Conservation (phyloP, 2,888 invertebrate genomes). For the Lithophane semibrunnea region DNA sequence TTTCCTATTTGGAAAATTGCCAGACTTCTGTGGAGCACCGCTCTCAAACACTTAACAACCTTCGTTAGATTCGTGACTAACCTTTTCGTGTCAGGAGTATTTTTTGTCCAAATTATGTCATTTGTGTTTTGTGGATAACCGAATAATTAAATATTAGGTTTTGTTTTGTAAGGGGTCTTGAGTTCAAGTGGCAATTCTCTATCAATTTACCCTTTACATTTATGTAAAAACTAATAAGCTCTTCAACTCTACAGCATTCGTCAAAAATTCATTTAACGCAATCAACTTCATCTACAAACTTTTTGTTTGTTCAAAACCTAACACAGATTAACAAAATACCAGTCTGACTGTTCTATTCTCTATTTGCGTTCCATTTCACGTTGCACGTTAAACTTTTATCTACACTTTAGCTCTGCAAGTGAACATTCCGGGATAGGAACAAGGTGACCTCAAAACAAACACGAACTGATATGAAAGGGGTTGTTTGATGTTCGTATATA, state of each 20-base stretch:
- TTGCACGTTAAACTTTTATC: conserved; percentile 56
- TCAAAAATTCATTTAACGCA: neutral
- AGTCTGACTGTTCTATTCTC: conserved; percentile 10
- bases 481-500: conserved; percentile 48
- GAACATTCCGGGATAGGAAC: conserved; percentile 48
- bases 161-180: neutral
- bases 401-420: conserved; percentile 45
- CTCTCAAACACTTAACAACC: conserved; percentile 39
- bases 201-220: neutral
- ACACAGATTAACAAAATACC: conserved; percentile 33
- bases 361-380: conserved; percentile 54
- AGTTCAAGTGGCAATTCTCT: neutral
- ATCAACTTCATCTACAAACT: conserved; percentile 10
- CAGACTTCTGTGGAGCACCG: conserved; percentile 62
- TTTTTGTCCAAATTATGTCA: conserved; percentile 15
- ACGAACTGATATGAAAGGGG: conserved; percentile 51
- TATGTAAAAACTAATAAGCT: neutral
- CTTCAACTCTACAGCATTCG: neutral
- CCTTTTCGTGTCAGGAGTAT: conserved; percentile 29
- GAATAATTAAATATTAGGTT: neutral
- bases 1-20: conserved; percentile 71
- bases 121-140: conserved; percentile 10
- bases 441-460: conserved; percentile 64
- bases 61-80: conserved; percentile 42
- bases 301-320: conserved; percentile 1